Evolutionary conservation across 2,888 invertebrate genomes (phyloP), one percentile per base, ranked within the genome.

Genomic region (Philhelius pedissequus): DNA sequence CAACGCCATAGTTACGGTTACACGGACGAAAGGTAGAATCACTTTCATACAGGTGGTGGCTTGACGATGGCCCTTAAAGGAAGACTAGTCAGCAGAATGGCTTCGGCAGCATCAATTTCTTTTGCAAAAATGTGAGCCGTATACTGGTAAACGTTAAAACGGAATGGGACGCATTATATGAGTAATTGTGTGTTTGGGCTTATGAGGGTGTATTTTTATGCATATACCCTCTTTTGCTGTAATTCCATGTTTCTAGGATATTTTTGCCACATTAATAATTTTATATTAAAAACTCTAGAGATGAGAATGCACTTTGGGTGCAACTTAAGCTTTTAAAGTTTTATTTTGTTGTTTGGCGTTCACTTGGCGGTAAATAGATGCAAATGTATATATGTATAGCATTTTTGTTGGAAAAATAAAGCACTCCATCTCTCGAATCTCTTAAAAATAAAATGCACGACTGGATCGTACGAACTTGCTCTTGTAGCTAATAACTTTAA

Each of bases 251-350:
- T 78, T 62, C 78, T 64, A 32, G 56, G 43, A 70, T 70, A 79
- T 74, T 75, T 79, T 75, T 75, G 58, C 74, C 64, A 75, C 79
- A 79, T 83, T 79, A 83, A 79, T 83, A 79, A 79, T 83, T 83
- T 83, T 83, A 79, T 83, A 83, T 83, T 83, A 83, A 83, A 83
- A 83, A 79, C 83, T 74, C 74, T 38, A 52, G 70, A 54, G 83
- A 83, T 74, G 79, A 83, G 79, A 43, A 75, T 83, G 83, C 83
- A 83, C 83, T 83, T 66, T 58, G 79, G 78, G 35, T 56, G 74
- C 78, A 78, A 78, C 78, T 78, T 77, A 66, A 68, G 66, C 73
- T 68, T 71, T 73, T 38, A 62, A 62, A 60, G 71, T 77, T 82
- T 60, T 35, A 30, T 73, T 30, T 50, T 27, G 25, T 60, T 60